phyloP scores from a whole-genome alignment of 1,140 invertebrate species.

The Aphis craccivora region DNA sequence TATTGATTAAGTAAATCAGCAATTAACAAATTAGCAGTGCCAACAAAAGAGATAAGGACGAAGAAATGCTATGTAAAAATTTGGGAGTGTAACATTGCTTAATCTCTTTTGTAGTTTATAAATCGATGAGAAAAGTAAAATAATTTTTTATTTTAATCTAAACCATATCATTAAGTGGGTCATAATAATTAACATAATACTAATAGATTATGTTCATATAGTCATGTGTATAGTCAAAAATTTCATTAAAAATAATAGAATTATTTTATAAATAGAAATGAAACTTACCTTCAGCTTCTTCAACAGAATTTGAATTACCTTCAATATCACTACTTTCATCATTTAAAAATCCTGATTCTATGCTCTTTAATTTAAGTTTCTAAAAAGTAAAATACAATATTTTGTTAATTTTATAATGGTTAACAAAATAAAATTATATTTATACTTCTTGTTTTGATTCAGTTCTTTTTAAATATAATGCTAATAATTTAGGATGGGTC shows the following conservation, averaged over 20 bases:
- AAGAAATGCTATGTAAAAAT: no score
- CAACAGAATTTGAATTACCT: background rate
- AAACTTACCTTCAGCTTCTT: constrained; percentile 59
- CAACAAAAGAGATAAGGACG: no score
- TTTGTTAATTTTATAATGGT: background rate
- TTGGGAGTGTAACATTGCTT: no score
- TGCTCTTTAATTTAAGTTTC: constrained; percentile 5
- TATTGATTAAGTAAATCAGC: no score
- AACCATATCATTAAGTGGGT: no score
- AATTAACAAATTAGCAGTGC: no score
- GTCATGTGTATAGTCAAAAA: no score
- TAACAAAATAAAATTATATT: background rate
- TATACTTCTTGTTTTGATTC: constrained; percentile 65
- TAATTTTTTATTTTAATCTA: background rate
- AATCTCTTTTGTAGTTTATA: no score
- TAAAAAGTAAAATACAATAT: constrained; percentile 1
- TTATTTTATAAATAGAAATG: background rate
- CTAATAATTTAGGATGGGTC: constrained; percentile 90
- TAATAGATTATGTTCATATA: background rate
- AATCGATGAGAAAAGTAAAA: background rate
- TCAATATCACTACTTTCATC: background rate
- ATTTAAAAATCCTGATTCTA: background rate
- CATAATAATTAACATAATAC: no score
- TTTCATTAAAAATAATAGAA: background rate
- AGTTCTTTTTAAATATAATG: constrained; percentile 71